phyloP scores from a whole-genome alignment of 2,113 vertebrate genomes.

The Sinocyclocheilus rhinocerous region DNA sequence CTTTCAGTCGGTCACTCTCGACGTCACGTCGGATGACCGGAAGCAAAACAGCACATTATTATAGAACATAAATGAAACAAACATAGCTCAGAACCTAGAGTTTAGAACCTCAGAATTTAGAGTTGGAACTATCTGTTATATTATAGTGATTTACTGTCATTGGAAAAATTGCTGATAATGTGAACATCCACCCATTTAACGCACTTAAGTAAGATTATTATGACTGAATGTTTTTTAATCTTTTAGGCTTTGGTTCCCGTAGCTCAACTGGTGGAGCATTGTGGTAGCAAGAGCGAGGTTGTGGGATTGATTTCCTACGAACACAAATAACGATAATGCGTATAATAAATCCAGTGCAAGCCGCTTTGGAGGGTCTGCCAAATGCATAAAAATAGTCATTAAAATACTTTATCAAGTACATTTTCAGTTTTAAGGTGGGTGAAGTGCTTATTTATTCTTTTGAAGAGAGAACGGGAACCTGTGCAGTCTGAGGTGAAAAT shows the following conservation, averaged over 20 bases:
- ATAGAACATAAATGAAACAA: background rate
- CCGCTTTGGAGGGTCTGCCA: background rate
- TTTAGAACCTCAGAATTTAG: background rate
- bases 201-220: background rate
- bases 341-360: background rate
- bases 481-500: slow-evolving; percentile 36
- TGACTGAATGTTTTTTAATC: slow-evolving; percentile 1
- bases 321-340: background rate
- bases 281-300: background rate
- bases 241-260: background rate
- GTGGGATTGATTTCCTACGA: background rate
- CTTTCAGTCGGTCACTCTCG: too few relatives aligned
- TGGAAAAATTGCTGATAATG: background rate
- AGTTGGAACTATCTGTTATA: background rate
- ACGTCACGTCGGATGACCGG: too few relatives aligned
- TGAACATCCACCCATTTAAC: background rate
- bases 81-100: background rate
- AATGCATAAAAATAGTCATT: background rate
- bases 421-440: background rate
- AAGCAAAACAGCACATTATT: background rate
- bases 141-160: background rate
- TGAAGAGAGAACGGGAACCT: slow-evolving; percentile 6
- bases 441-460: slow-evolving; percentile 11
- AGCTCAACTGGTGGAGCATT: background rate
- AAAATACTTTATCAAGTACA: background rate